Percentiles rank a stretch among this genome's conserved stretches.
Evolutionary conservation across 1,140 invertebrate genomes (phyloP).

Genomic region (Saxidomus purpurata): DNA sequence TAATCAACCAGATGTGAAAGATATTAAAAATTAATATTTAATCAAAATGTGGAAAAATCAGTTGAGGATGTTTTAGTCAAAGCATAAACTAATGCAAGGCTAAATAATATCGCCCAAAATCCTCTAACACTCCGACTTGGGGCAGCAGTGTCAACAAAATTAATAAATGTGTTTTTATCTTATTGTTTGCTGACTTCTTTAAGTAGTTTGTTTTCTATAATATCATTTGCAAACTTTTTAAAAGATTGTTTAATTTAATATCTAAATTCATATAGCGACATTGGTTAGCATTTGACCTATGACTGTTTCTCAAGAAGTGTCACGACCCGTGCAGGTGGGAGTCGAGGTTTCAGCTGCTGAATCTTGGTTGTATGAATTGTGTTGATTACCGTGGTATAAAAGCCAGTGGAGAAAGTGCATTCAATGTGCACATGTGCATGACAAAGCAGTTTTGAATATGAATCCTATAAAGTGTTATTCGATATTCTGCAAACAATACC

Average conservation of each 20-base stretch:
- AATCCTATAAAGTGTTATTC: slow-evolving; percentile 23
- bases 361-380: not conserved
- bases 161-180: not conserved
- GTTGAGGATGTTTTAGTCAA: too few species aligned
- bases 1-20: too few species aligned
- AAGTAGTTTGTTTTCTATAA: not conserved
- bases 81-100: too few species aligned
- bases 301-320: not conserved
- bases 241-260: slow-evolving; percentile 36
- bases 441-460: slow-evolving; percentile 34
- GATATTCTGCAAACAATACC: slow-evolving; percentile 25
- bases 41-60: too few species aligned
- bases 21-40: too few species aligned
- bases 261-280: slow-evolving; percentile 2
- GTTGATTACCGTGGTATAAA: slow-evolving; percentile 27
- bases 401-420: slow-evolving; percentile 26
- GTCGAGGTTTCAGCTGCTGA: slow-evolving; percentile 29
- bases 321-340: slow-evolving; percentile 44
- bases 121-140: too few species aligned
- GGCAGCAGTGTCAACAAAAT: not conserved
- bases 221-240: slow-evolving; percentile 27
- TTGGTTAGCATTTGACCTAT: slow-evolving; percentile 33
- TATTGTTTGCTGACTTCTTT: slow-evolving; percentile 4
- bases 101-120: too few species aligned
- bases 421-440: slow-evolving; percentile 44